Evolutionary conservation across 1,140 invertebrate species (phyloP).

Genomic region (Piezodorus guildinii): DNA sequence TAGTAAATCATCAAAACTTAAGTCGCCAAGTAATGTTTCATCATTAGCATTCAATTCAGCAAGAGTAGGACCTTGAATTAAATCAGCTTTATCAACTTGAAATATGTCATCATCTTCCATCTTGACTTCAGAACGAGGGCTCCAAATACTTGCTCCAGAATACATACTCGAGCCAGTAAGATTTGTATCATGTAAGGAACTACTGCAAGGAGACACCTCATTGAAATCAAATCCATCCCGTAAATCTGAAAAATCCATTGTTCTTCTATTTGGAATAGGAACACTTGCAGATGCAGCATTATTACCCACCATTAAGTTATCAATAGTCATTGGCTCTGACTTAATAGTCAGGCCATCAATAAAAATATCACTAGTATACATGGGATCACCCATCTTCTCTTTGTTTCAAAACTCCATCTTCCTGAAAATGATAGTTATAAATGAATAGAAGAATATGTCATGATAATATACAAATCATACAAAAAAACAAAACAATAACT

Average conservation of each 20-base stretch:
- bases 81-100: slow-evolving; percentile 75
- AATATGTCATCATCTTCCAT: slow-evolving; percentile 83
- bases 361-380: slow-evolving; percentile 43
- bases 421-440: not conserved
- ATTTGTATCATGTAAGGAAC: slow-evolving; percentile 37
- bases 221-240: slow-evolving; percentile 37
- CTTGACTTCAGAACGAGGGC: slow-evolving; percentile 46
- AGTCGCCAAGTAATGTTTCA: slow-evolving; percentile 60
- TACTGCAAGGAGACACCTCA: slow-evolving; percentile 33
- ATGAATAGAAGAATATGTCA: not conserved
- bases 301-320: slow-evolving; percentile 27
- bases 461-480: not conserved
- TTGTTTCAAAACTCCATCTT: slow-evolving; percentile 8
- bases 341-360: slow-evolving; percentile 41
- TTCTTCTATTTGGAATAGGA: slow-evolving; percentile 40
- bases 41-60: slow-evolving; percentile 78
- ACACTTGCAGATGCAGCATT: slow-evolving; percentile 41
- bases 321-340: slow-evolving; percentile 36
- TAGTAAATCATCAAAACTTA: slow-evolving; percentile 74
- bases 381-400: slow-evolving; percentile 40
- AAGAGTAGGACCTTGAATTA: slow-evolving; percentile 70
- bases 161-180: slow-evolving; percentile 35
- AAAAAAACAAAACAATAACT: not conserved
- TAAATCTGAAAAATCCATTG: slow-evolving; percentile 34
- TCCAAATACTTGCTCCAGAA: slow-evolving; percentile 38